Percentiles rank a stretch among this genome's conserved stretches.
Conservation (phyloP, 2,113 vertebrate genomes). For the Protobothrops mucrosquamatus region DNA sequence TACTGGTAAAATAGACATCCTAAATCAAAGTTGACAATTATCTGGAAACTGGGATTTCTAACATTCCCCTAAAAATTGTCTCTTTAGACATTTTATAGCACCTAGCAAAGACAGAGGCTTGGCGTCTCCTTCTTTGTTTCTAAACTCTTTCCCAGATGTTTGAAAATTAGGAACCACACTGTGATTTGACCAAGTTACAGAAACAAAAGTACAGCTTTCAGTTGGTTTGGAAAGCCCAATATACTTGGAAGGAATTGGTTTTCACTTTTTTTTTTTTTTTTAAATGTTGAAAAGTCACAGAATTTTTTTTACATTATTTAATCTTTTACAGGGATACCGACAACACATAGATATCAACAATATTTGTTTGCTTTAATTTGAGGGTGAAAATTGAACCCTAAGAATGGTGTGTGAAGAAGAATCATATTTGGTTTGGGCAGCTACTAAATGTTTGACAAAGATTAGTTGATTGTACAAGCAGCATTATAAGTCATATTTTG, state of each 20-base stretch:
- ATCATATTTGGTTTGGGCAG: neutral
- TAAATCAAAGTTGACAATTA: conserved; percentile 12
- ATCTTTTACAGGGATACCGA: neutral
- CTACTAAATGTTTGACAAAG: neutral
- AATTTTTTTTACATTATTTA: neutral
- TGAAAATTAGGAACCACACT: neutral
- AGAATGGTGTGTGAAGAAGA: neutral
- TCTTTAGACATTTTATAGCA: neutral
- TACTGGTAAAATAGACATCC: neutral
- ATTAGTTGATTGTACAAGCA: neutral
- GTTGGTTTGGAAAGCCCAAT: neutral
- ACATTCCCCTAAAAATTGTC: neutral
- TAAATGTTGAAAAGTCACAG: neutral
- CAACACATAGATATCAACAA: neutral
- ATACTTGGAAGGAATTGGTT: neutral
- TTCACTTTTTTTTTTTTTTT: neutral
- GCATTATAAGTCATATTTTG: neutral
- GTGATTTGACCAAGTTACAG: neutral
- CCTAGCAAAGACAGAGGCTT: neutral
- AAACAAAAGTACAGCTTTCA: neutral
- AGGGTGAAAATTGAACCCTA: neutral
- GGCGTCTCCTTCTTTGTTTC: neutral
- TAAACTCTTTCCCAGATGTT: conserved; percentile 16
- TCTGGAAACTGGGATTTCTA: conserved; percentile 2
- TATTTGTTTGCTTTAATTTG: neutral